phyloP scores from a whole-genome alignment of 2,113 vertebrate species.

The Phocoena phocoena region DNA sequence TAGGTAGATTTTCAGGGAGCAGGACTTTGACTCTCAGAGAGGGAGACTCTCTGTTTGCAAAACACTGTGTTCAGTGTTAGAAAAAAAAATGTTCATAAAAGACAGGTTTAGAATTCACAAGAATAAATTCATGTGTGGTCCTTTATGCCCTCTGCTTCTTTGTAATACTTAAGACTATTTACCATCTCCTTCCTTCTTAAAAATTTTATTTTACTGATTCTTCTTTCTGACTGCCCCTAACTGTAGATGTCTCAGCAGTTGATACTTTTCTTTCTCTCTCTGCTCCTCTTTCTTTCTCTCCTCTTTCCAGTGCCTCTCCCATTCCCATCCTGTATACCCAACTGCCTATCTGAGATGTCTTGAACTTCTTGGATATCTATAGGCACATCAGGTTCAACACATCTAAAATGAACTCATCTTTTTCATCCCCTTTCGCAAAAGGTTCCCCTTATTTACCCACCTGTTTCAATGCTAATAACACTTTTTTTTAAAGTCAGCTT shows the following conservation, averaged over 20 bases:
- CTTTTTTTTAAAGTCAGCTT: background rate
- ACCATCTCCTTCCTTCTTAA: background rate
- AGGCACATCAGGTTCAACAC: background rate
- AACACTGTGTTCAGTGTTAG: background rate
- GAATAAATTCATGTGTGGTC: background rate
- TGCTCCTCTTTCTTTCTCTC: background rate
- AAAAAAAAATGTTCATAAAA: background rate
- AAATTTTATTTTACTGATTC: background rate
- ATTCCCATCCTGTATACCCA: background rate
- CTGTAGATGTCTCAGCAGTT: background rate
- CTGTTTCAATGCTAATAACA: background rate
- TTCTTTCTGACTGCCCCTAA: background rate
- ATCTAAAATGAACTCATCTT: background rate
- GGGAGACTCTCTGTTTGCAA: background rate
- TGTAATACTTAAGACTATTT: background rate
- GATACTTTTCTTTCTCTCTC: background rate
- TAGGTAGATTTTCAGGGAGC: background rate
- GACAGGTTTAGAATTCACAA: background rate
- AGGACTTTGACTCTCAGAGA: background rate
- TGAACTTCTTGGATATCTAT: background rate
- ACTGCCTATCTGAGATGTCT: background rate
- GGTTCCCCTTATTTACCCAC: background rate
- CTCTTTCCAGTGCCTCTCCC: background rate
- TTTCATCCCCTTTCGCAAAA: background rate
- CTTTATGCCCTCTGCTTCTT: background rate